Evolutionary conservation across 2,888 invertebrate species (phyloP).

Genomic region (Cryptus armator): DNA sequence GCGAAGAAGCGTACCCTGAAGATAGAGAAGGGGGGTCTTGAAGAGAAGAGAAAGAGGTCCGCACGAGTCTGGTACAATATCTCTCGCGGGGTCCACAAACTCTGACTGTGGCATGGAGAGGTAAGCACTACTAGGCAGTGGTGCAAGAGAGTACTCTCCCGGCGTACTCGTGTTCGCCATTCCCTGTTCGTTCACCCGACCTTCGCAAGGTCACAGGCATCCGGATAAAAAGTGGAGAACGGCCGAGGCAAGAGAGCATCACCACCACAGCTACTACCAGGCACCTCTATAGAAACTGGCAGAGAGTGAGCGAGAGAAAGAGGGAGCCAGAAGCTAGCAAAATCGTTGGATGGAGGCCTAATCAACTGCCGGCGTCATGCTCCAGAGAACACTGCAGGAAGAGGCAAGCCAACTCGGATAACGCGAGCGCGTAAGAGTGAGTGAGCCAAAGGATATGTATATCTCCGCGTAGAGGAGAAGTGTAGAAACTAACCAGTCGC

Average conservation of each 20-base stretch:
- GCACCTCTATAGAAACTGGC: constrained; percentile 58
- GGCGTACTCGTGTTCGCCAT: constrained; percentile 68
- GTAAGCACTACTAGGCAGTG: not conserved
- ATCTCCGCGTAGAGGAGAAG: not conserved
- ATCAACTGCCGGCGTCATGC: constrained; percentile 85
- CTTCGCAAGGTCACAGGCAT: constrained; percentile 84
- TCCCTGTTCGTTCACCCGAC: constrained; percentile 84
- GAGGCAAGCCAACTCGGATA: constrained; percentile 65
- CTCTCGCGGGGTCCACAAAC: constrained; percentile 45
- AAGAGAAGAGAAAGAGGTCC: constrained; percentile 45
- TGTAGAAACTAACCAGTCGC: constrained; percentile 24
- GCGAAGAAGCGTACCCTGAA: constrained; percentile 65
- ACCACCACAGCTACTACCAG: constrained; percentile 55
- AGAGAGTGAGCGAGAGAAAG: constrained; percentile 70
- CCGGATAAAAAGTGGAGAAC: constrained; percentile 76
- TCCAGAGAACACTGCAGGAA: constrained; percentile 79
- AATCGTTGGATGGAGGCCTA: constrained; percentile 78
- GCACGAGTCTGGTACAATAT: constrained; percentile 53
- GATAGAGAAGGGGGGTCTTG: constrained; percentile 27
- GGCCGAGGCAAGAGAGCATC: constrained; percentile 65
- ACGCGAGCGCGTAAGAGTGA: constrained; percentile 62
- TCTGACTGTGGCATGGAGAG: constrained; percentile 26
- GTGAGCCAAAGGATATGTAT: constrained; percentile 26
- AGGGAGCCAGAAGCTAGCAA: constrained; percentile 71
- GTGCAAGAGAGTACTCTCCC: constrained; percentile 19